A percentile compares a stretch with the other conserved stretches of the same genome.
phyloP scores from a whole-genome alignment of 2,797 vertebrate genomes.

The Xiphophorus birchmanni region DNA sequence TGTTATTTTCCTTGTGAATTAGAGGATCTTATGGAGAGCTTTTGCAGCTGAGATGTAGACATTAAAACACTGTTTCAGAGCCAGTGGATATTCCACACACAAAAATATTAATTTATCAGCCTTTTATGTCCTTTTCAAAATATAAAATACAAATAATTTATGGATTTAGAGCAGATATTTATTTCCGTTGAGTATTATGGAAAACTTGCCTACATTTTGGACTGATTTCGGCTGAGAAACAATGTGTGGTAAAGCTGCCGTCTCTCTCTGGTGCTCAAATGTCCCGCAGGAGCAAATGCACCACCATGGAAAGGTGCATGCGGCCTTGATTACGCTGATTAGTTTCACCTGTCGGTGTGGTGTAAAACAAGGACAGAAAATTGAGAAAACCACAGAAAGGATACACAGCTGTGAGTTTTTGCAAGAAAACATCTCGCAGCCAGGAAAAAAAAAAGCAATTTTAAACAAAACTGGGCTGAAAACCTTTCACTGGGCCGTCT shows the following conservation, averaged over 20 bases:
- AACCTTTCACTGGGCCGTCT: background rate
- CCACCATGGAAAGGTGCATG: background rate
- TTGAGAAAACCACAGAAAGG: background rate
- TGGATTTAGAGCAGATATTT: background rate
- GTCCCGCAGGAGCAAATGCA: background rate
- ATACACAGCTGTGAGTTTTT: background rate
- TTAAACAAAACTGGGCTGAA: background rate
- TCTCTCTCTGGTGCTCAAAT: background rate
- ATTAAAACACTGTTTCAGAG: slow-evolving; percentile 42
- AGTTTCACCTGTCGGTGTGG: background rate
- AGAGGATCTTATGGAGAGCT: slow-evolving; percentile 58
- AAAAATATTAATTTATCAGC: background rate
- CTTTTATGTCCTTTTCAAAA: background rate
- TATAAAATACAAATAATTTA: background rate
- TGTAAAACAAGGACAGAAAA: background rate
- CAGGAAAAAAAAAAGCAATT: background rate
- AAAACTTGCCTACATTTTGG: background rate
- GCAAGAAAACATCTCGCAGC: background rate
- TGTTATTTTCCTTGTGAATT: slow-evolving; percentile 53
- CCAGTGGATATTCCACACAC: background rate
- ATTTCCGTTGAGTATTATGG: background rate
- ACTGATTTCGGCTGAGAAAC: background rate
- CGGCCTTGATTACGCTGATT: background rate
- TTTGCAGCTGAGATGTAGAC: slow-evolving; percentile 37
- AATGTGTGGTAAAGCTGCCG: background rate